Conservation (phyloP, 2,113 vertebrate species). For the Pseudopipra pipra region DNA sequence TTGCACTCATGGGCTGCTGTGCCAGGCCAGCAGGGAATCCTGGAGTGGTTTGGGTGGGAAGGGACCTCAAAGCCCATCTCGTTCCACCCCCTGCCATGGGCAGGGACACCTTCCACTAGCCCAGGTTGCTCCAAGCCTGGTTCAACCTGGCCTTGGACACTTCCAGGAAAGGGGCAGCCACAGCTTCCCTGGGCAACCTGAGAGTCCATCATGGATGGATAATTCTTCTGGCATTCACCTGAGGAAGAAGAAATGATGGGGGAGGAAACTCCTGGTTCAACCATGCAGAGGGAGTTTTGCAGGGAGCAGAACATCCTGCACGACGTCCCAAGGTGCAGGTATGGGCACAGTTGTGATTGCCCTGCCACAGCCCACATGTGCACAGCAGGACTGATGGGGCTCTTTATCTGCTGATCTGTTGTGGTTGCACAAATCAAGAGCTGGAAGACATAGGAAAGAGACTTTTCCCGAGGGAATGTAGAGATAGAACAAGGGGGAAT, state of each 20-base stretch:
- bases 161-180: background rate
- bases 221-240: background rate
- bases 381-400: rapidly evolving
- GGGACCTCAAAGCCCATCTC: background rate
- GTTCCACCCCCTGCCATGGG: background rate
- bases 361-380: rapidly evolving
- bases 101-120: background rate
- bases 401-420: rapidly evolving
- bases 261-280: background rate
- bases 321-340: rapidly evolving
- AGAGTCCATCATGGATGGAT: background rate
- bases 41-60: background rate
- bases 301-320: background rate
- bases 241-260: background rate
- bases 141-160: background rate
- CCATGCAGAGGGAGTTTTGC: too few relatives aligned
- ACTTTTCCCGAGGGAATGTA: background rate
- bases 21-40: background rate
- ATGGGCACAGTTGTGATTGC: rapidly evolving
- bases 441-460: background rate
- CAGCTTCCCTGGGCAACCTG: background rate
- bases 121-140: background rate
- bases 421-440: background rate
- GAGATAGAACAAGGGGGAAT: background rate
- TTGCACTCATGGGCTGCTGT: background rate